Evolutionary conservation across 1,140 invertebrate species (phyloP).

Genomic region (Drosophila eugracilis): DNA sequence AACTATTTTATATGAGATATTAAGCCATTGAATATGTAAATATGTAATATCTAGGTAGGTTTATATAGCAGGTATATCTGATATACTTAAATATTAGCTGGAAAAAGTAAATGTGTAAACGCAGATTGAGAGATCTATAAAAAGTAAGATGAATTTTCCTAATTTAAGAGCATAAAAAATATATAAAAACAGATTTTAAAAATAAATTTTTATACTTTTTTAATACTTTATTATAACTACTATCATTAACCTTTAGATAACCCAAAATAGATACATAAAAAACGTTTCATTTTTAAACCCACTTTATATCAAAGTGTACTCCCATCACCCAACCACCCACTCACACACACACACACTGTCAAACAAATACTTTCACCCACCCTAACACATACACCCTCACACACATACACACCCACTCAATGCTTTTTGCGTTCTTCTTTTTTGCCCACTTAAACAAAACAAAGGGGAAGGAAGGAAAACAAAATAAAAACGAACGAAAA

Average conservation of each 20-base stretch:
- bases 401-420: constrained; percentile 32
- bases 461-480: constrained; percentile 55
- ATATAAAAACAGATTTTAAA: too few relatives aligned
- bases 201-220: too few relatives aligned
- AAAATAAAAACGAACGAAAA: constrained; percentile 50
- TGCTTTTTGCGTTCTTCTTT: constrained; percentile 73
- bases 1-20: too few relatives aligned
- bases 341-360: constrained; percentile 24
- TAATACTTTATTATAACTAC: too few relatives aligned
- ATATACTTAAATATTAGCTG: too few relatives aligned
- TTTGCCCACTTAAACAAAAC: constrained; percentile 65
- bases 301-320: constrained; percentile 1
- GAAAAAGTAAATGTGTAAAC: too few relatives aligned
- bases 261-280: background rate
- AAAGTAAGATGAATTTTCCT: too few relatives aligned
- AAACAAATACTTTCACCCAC: constrained; percentile 19
- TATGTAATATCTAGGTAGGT: too few relatives aligned
- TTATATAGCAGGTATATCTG: too few relatives aligned
- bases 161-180: too few relatives aligned
- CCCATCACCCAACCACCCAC: constrained; percentile 25
- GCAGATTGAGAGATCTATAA: too few relatives aligned
- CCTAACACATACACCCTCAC: constrained; percentile 22
- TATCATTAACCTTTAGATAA: background rate
- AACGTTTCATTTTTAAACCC: background rate
- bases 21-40: too few relatives aligned